phyloP scores from a whole-genome alignment of 2,113 vertebrate species.

The Sylvia atricapilla region DNA sequence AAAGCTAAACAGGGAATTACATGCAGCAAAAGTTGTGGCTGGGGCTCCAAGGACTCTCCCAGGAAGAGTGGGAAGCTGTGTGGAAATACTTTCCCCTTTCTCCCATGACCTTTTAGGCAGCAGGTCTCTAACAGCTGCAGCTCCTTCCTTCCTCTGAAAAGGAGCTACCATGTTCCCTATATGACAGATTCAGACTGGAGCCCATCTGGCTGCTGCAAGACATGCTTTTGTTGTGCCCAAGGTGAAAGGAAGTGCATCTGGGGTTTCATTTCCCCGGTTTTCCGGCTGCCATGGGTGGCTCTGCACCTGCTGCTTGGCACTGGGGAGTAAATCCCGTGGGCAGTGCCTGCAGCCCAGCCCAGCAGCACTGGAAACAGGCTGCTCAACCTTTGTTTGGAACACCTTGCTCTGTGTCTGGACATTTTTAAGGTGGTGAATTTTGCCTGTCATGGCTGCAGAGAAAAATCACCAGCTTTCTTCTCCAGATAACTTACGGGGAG shows the following conservation, averaged over 20 bases:
- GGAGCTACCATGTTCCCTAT: not conserved
- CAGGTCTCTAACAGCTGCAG: not conserved
- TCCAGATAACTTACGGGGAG: not conserved
- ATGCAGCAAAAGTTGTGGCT: not conserved
- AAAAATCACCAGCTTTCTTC: not conserved
- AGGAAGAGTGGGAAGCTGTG: not conserved
- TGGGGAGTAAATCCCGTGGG: rapidly evolving
- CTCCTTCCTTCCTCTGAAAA: slow-evolving; percentile 7
- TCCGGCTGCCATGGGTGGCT: not conserved
- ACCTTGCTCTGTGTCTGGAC: not conserved
- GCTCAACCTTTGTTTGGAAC: not conserved
- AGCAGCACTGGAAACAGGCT: not conserved
- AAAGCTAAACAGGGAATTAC: not conserved
- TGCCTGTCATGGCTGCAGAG: not conserved
- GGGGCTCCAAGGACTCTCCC: not conserved
- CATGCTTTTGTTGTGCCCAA: not conserved
- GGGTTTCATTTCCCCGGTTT: not conserved
- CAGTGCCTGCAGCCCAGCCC: not conserved
- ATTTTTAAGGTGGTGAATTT: not conserved
- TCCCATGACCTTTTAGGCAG: slow-evolving; percentile 34
- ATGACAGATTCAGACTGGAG: not conserved
- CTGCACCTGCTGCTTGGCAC: not conserved
- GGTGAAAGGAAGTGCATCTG: not conserved
- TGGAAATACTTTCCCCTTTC: not conserved
- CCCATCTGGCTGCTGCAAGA: not conserved